Base-by-base conservation (phyloP, 2,888 invertebrate genomes). In the Dicroscelio sp. region DNA sequence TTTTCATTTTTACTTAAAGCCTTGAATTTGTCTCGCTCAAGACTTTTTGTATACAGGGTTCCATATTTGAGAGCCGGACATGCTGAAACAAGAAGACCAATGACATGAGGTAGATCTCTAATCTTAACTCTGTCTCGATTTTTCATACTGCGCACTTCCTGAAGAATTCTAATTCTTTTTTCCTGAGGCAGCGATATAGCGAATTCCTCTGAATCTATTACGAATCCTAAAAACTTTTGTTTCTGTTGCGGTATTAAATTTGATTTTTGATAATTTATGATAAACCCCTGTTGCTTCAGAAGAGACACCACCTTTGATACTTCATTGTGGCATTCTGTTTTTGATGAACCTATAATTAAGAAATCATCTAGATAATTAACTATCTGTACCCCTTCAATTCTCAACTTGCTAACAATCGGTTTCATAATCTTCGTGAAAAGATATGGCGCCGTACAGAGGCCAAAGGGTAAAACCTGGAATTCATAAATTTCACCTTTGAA, bases 1-100 rank as follows among this genome's bases (percentile, higher is more conserved):
- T 71, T 58, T 48, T 79, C 52, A 82, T 73, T 84, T 3, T 1
- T 25, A 52, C 38, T 27, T 35, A 89, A 65, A 14, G 87, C 90
- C 27, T 86, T 25, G 17, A 69, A 90, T 27, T 84, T 71, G 25
- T 63, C 86, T 48, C 71, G 43, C 48, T 73, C 71, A 5, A 73
- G 76, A n/a, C 30, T 88, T 75, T 88, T 92, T 33, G 60, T 86
- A 38, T 90, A 83, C 33, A 55, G 43, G 27, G 79, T 38, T 6
- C 90, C 90, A 43, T 92, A 88, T 58, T 86, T 83, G n/a, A 91
- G 43, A n/a, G 90, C 92, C n/a, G 90, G 90, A 58, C 88, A 92
- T 27, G 85, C 90, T 2, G 86, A 73, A 17, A 38, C 69, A 1
- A 90, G 55, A 43, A 55, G 76, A 30, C 83, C 88, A 31, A 90